Percentiles rank a stretch among this genome's conserved stretches.
These are phyloP conservation scores for Cephus pygmeus DNA, from an alignment of 2,888 invertebrate species.

Conservation along the genomic window DNA sequence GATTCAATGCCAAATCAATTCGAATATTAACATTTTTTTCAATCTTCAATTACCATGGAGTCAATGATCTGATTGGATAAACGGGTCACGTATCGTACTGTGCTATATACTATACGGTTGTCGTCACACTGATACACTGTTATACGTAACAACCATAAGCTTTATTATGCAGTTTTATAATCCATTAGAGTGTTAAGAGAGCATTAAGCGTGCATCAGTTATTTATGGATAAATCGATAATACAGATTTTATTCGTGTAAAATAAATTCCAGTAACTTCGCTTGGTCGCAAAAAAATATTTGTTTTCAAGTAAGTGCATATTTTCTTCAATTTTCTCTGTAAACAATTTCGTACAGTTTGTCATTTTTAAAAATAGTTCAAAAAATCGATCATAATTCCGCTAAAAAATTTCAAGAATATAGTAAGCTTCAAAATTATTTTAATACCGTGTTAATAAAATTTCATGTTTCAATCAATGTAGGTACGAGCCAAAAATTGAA, in stretches of 20 bases:
- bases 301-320: background rate
- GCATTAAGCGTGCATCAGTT: background rate
- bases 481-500: too few species aligned
- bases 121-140: background rate
- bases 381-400: background rate
- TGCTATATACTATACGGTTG: background rate
- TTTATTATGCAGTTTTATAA: conserved; percentile 7
- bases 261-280: background rate
- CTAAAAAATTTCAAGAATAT: background rate
- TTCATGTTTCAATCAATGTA: too few species aligned
- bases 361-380: too few species aligned
- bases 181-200: conserved; percentile 8
- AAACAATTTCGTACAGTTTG: too few species aligned
- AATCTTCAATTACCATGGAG: background rate
- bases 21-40: background rate
- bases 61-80: background rate
- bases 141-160: background rate
- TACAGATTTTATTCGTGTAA: background rate
- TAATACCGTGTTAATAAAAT: too few species aligned
- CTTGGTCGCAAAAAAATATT: background rate
- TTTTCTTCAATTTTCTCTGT: background rate
- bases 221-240: conserved; percentile 6
- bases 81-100: background rate
- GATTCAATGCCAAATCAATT: background rate
- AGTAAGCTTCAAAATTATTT: background rate